A percentile compares a stretch with the other conserved stretches of the same genome.
phyloP scores from a whole-genome alignment of 2,797 vertebrate genomes.

The Rhinophrynus dorsalis region DNA sequence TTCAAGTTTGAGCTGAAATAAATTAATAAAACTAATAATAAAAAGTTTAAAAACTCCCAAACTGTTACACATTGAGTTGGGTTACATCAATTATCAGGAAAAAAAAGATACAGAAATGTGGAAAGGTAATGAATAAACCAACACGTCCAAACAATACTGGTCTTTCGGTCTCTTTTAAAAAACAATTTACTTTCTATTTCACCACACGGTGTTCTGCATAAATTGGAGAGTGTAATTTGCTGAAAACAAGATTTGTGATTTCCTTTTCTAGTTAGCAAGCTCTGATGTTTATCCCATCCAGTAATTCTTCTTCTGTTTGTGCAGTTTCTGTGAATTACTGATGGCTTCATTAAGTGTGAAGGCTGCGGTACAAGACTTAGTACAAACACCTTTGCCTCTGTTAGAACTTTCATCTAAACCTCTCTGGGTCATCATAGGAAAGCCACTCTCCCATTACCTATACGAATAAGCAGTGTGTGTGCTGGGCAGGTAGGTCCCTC shows the following conservation, averaged over 20 bases:
- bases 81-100: no score
- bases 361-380: not conserved
- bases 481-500: no score
- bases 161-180: not conserved
- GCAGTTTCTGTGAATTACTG: conserved; percentile 6
- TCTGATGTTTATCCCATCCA: conserved; percentile 26
- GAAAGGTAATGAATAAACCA: not conserved
- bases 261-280: conserved; percentile 27
- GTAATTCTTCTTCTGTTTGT: not conserved
- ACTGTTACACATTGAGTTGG: no score
- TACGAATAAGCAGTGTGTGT: no score
- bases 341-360: conserved; percentile 34
- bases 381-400: not conserved
- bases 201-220: conserved; percentile 4
- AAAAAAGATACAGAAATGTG: not conserved
- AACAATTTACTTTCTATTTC: conserved; percentile 15
- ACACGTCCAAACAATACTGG: not conserved
- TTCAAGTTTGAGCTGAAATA: no score
- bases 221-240: conserved; percentile 30
- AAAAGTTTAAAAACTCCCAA: no score
- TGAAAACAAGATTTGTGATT: conserved; percentile 35
- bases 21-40: no score
- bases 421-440: no score
- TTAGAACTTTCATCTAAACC: no score
- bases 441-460: no score